Conservation (phyloP, 37 sponge, comb jelly and placozoan species). For the Cliona cf. orientalis region DNA sequence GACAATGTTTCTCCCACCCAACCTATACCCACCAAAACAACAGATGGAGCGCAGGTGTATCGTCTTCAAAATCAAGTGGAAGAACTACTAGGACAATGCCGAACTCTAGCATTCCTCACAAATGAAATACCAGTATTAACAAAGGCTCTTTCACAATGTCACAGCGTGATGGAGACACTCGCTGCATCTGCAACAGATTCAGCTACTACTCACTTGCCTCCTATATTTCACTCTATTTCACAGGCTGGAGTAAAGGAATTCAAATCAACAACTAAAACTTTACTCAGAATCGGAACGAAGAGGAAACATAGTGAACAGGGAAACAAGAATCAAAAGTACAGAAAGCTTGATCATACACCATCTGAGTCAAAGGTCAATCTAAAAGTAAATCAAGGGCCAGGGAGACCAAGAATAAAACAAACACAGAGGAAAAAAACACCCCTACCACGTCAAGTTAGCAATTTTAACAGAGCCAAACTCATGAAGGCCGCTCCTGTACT, state of each 20-base stretch:
- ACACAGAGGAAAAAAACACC: constrained; percentile 6
- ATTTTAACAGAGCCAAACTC: background rate
- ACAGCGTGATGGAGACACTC: background rate
- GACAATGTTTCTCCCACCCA: background rate
- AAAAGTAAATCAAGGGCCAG: background rate
- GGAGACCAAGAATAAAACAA: background rate
- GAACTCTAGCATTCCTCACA: constrained; percentile 10
- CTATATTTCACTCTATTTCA: constrained; percentile 1
- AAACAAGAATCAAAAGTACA: background rate
- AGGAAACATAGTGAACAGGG: background rate
- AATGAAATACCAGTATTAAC: constrained; percentile 1
- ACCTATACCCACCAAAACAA: background rate
- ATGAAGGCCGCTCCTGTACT: background rate
- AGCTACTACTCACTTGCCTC: background rate
- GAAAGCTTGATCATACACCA: background rate
- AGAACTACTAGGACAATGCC: background rate
- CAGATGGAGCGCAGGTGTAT: constrained; percentile 1
- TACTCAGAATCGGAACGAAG: background rate
- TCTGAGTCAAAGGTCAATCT: background rate
- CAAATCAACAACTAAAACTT: background rate
- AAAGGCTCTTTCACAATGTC: background rate
- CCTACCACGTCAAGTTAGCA: constrained; percentile 8
- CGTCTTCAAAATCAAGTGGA: background rate
- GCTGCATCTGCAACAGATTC: background rate
- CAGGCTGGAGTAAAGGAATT: constrained; percentile 14